Base-by-base conservation (phyloP, 2,888 invertebrate genomes). In the Sceliomorpha sp. region DNA sequence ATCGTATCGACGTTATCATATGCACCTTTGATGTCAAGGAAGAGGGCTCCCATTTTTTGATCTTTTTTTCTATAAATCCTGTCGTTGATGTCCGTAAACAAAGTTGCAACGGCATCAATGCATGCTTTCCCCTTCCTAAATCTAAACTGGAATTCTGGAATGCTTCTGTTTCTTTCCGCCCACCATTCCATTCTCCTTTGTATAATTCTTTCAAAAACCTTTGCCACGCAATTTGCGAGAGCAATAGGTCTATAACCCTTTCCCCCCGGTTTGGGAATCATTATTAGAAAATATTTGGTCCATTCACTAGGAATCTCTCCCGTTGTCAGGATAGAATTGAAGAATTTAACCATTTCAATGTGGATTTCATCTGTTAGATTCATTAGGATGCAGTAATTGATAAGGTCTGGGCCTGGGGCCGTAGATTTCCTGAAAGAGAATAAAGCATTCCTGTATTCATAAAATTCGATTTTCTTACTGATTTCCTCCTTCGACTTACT, bases 171-270 rank as follows among this genome's bases (percentile, higher is more conserved):
- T 9, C n/a, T 40, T n/a, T 63, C 40, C 4, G 31, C 7, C 53
- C 47, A 53, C 17, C 13, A 53, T 20, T 53, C 56, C 6, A 47
- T 20, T 36, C 13, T 44, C 15, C 39, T 56, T 26, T 64, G 56
- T 5, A 59, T 9, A 8, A 56, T 36, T 14, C 32, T 42, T 45
- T 51, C 36, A 36, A 60, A 60, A 1, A 59, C 9, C 29, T 48
- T 59, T 0, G 9, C 10, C 1, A 17, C 1, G 17, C 31, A 45
- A 4, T 14, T 29, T 6, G 45, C 45, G n/a, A 56, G 10, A 1
- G 58, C 17, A 9, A 58, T 45, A 2, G 58, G 58, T 13, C 39
- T 6, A 39, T 20, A 3, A 29, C 40, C n/a, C 0, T 37, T 31
- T 0, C 29, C 13, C 8, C 26, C 37, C 4, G 17, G 31, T 31